Percentiles rank a stretch among this genome's conserved stretches.
phyloP scores from a whole-genome alignment of 92 coral and sea anemone species.

The Bergia sp. region DNA sequence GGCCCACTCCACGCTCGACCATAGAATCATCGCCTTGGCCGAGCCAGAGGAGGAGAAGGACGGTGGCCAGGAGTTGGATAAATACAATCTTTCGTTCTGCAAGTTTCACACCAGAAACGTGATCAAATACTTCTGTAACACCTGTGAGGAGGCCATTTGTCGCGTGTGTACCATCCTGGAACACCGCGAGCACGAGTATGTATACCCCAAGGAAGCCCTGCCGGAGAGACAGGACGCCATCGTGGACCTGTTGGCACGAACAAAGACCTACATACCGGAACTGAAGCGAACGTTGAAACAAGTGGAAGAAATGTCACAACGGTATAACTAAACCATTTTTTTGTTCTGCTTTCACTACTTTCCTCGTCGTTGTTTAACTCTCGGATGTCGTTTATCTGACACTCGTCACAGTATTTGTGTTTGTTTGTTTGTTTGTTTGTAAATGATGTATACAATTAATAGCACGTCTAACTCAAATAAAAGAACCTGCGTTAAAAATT shows the following conservation, averaged over 20 bases:
- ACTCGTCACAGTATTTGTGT: too few relatives aligned
- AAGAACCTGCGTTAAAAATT: too few relatives aligned
- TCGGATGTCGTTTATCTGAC: too few relatives aligned
- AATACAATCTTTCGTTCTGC: slow-evolving; percentile 90
- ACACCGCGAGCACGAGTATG: slow-evolving; percentile 95
- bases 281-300: slow-evolving; percentile 75
- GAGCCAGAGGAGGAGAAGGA: slow-evolving; percentile 71
- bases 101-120: slow-evolving; percentile 94
- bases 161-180: slow-evolving; percentile 97
- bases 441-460: too few relatives aligned
- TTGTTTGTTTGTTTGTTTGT: too few relatives aligned
- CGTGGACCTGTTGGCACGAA: slow-evolving; percentile 76
- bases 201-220: slow-evolving; percentile 93
- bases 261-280: slow-evolving; percentile 87
- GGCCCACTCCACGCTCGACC: slow-evolving; percentile 92
- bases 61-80: slow-evolving; percentile 78
- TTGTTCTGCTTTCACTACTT: too few relatives aligned
- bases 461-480: too few relatives aligned
- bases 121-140: slow-evolving; percentile 96
- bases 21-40: slow-evolving; percentile 73
- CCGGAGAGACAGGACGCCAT: slow-evolving; percentile 87
- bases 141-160: slow-evolving; percentile 97
- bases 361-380: too few relatives aligned
- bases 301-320: slow-evolving; percentile 90
- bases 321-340: background rate